These are phyloP conservation scores for Morinoia aosen DNA, from an alignment of 2,888 invertebrate genomes.

Conservation along the genomic window DNA sequence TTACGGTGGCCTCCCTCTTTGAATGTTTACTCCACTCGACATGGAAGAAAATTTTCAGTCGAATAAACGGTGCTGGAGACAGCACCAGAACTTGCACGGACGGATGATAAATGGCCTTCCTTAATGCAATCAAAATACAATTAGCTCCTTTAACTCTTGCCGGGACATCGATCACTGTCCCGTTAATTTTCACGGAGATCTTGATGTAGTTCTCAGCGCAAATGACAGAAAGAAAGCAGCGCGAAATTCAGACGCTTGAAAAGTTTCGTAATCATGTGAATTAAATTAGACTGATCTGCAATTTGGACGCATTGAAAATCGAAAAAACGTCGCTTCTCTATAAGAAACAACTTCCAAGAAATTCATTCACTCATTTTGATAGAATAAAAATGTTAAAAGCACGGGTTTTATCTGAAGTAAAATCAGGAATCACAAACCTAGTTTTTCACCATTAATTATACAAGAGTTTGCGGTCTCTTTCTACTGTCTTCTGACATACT, in stretches of 20 bases:
- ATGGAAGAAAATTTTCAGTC: neutral
- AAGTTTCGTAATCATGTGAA: neutral
- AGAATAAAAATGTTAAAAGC: neutral
- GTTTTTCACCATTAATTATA: neutral
- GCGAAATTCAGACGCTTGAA: neutral
- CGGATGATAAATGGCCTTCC: slow-evolving; percentile 41
- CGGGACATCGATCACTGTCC: slow-evolving; percentile 47
- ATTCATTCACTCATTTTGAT: neutral
- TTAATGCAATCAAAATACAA: slow-evolving; percentile 51
- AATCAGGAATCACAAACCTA: neutral
- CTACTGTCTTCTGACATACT: neutral
- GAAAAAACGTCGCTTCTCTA: neutral
- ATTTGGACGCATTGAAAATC: neutral
- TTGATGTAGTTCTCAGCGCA: slow-evolving; percentile 10
- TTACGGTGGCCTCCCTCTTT: neutral
- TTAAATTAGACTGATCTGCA: neutral
- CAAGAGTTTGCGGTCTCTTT: neutral
- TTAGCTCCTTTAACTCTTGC: slow-evolving; percentile 48
- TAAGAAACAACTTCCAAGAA: neutral
- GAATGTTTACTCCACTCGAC: neutral
- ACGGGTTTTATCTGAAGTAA: neutral
- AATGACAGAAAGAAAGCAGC: neutral
- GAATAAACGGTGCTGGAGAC: slow-evolving; percentile 16
- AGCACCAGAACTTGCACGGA: slow-evolving; percentile 28
- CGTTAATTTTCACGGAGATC: slow-evolving; percentile 43